Evolutionary conservation across 2,113 vertebrate genomes (phyloP).

Genomic region (Nymphicus hollandicus): DNA sequence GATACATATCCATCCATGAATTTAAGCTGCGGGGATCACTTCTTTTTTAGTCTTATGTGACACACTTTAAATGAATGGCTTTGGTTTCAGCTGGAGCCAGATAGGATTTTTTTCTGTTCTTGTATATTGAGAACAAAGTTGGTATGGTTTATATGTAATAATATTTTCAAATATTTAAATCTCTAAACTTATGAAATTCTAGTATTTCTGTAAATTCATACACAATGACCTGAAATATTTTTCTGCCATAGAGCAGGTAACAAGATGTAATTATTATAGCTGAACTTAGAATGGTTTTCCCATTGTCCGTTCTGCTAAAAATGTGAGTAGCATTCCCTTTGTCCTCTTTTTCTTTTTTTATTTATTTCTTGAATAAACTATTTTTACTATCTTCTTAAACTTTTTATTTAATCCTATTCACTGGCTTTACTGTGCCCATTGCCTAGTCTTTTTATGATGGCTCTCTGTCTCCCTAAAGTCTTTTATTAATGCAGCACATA

Average conservation of each 20-base stretch:
- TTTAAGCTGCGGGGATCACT: not conserved
- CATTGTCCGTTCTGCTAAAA: constrained; percentile 15
- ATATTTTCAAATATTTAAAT: constrained; percentile 9
- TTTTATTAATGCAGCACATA: not conserved
- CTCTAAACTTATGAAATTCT: not conserved
- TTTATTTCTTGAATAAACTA: constrained; percentile 42
- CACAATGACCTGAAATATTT: not conserved
- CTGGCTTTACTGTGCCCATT: constrained; percentile 14
- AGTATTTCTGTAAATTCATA: not conserved
- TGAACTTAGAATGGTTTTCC: not conserved
- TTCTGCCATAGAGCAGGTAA: not conserved
- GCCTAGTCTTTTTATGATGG: not conserved
- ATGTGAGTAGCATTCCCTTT: constrained; percentile 14
- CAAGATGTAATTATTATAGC: not conserved
- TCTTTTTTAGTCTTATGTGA: not conserved
- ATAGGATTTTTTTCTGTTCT: not conserved
- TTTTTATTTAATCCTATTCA: constrained; percentile 49
- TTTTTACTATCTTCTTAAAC: constrained; percentile 35
- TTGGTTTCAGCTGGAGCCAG: not conserved
- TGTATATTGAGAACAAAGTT: not conserved
- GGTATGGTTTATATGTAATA: not conserved
- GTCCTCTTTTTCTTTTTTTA: not conserved
- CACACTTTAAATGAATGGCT: not conserved
- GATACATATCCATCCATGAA: not conserved
- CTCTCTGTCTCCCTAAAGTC: not conserved